Conservation (phyloP, 1,140 invertebrate genomes). For the Hirudo medicinalis region DNA sequence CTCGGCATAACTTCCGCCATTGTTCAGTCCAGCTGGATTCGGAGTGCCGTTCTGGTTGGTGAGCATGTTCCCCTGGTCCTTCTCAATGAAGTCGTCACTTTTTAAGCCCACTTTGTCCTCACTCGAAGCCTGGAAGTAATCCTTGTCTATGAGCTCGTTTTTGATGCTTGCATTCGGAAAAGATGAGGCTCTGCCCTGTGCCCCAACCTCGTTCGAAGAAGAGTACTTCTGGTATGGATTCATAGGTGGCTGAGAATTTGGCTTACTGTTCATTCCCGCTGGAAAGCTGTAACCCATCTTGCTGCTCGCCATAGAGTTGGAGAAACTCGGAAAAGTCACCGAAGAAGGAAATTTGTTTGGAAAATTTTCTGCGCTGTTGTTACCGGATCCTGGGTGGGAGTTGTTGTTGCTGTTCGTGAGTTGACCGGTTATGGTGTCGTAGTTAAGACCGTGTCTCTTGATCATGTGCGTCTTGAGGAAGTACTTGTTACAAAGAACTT, state of each 20-base stretch:
- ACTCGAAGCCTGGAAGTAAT: too few species aligned
- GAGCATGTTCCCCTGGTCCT: not conserved
- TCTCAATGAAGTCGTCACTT: not conserved
- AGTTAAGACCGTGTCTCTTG: slow-evolving; percentile 18
- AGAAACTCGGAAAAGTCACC: slow-evolving; percentile 37
- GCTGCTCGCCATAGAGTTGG: slow-evolving; percentile 38
- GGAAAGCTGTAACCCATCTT: slow-evolving; percentile 23
- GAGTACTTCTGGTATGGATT: not conserved
- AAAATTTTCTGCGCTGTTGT: slow-evolving; percentile 33
- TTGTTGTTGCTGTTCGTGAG: slow-evolving; percentile 25
- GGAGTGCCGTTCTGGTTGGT: not conserved
- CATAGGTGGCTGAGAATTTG: not conserved
- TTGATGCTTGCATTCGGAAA: too few species aligned
- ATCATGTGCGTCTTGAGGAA: slow-evolving; percentile 66
- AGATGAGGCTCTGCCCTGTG: too few species aligned
- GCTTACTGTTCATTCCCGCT: not conserved
- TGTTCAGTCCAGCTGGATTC: not conserved
- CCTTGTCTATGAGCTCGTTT: too few species aligned
- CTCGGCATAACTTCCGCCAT: not conserved
- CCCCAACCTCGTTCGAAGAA: too few species aligned
- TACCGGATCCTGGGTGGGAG: slow-evolving; percentile 3
- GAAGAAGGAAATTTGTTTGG: slow-evolving; percentile 43
- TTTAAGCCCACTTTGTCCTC: too few species aligned
- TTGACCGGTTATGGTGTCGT: slow-evolving; percentile 21
- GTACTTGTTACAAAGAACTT: slow-evolving; percentile 95